Conservation (phyloP, 2,113 vertebrate genomes). For the Tichodroma muraria region DNA sequence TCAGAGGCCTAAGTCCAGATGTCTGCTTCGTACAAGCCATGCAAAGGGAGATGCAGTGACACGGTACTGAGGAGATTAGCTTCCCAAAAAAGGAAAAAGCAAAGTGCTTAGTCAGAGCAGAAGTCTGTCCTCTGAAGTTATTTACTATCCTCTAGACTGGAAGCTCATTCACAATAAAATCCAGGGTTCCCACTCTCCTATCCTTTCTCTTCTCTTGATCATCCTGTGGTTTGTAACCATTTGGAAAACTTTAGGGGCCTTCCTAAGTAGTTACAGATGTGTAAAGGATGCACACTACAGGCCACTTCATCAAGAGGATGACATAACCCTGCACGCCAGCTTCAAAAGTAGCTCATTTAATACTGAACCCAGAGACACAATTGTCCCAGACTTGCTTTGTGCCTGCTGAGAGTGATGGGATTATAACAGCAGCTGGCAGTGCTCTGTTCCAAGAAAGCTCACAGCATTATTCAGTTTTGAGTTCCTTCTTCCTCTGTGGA, state of each 20-base stretch:
- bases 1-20: neutral
- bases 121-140: neutral
- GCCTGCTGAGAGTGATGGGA: slow-evolving; percentile 18
- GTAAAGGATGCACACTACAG: slow-evolving; percentile 30
- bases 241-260: neutral
- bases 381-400: neutral
- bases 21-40: neutral
- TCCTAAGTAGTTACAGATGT: slow-evolving; percentile 35
- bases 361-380: neutral
- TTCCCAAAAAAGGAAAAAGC: neutral
- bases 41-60: neutral
- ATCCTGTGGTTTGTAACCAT: neutral
- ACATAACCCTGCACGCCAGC: slow-evolving; percentile 2
- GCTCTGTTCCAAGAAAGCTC: slow-evolving; percentile 21
- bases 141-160: neutral
- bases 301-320: slow-evolving; percentile 12
- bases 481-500: slow-evolving; percentile 8
- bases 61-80: neutral
- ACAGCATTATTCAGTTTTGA: slow-evolving; percentile 14
- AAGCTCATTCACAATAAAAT: neutral
- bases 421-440: slow-evolving; percentile 7
- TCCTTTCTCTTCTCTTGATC: neutral
- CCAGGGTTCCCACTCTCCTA: neutral
- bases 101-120: neutral
- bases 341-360: slow-evolving; percentile 30